Evolutionary conservation across 2,888 invertebrate genomes (phyloP).

Genomic region (Odontomyia ornata): DNA sequence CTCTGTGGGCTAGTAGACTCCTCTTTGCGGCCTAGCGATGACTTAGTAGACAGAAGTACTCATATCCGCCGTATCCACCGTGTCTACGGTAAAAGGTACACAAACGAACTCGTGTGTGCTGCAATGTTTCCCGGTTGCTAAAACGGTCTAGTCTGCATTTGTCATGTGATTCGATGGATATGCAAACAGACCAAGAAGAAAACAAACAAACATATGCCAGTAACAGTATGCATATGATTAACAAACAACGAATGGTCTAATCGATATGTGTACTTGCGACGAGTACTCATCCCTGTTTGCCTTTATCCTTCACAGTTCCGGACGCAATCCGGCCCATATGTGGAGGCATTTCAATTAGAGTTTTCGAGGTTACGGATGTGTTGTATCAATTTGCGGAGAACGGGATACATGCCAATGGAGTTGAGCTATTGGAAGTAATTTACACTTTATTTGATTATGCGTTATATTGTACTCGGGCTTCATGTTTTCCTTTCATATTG

Average conservation of each 20-base stretch:
- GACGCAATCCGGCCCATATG: conserved; percentile 2
- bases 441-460: conserved; percentile 36
- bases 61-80: background rate
- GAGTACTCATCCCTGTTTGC: conserved; percentile 6
- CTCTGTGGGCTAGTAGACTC: background rate
- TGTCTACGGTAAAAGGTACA: background rate
- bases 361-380: conserved; percentile 15
- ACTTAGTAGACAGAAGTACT: background rate
- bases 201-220: conserved; percentile 29
- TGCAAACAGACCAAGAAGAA: conserved; percentile 29
- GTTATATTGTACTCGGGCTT: background rate
- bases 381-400: conserved; percentile 23
- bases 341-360: conserved; percentile 32
- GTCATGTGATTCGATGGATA: conserved; percentile 36
- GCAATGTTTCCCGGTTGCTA: conserved; percentile 7
- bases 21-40: background rate
- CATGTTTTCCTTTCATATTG: background rate
- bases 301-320: background rate
- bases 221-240: conserved; percentile 33
- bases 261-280: conserved; percentile 29
- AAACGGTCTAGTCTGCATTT: conserved; percentile 33
- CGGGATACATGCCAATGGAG: background rate
- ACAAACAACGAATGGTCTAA: conserved; percentile 35
- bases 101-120: background rate
- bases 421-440: conserved; percentile 15